Percentiles rank a stretch among this genome's conserved stretches.
Conservation (phyloP, 2,888 invertebrate species). For the Protonemura montana region DNA sequence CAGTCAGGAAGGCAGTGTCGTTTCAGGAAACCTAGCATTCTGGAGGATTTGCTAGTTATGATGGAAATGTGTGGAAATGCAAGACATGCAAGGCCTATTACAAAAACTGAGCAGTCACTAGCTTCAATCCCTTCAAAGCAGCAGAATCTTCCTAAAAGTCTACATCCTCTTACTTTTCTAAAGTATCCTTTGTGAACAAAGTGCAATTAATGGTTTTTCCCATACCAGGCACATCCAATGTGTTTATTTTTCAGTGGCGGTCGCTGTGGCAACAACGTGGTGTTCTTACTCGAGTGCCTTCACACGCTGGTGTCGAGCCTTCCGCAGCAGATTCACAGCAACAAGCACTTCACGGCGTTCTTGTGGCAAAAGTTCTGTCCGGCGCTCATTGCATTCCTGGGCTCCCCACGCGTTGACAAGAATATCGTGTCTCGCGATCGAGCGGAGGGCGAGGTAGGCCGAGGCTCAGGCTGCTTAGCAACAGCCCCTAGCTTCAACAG, state of each 20-base stretch:
- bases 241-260: constrained; percentile 52
- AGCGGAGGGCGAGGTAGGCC: constrained; percentile 62
- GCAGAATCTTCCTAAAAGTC: no score
- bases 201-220: not conserved
- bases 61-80: no score
- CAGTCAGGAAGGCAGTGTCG: no score
- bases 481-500: constrained; percentile 80
- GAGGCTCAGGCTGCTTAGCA: constrained; percentile 75
- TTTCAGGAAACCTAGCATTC: no score
- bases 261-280: constrained; percentile 68
- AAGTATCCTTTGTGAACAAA: no score
- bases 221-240: not conserved
- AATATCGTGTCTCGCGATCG: constrained; percentile 69
- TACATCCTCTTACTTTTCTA: no score
- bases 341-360: constrained; percentile 86
- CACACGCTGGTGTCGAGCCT: constrained; percentile 83
- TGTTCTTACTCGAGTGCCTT: constrained; percentile 87
- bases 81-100: no score
- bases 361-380: constrained; percentile 95
- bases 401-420: constrained; percentile 85
- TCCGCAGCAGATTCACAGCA: constrained; percentile 82
- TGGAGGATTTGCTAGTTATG: no score
- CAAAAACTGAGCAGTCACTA: no score
- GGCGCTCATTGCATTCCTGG: constrained; percentile 84
- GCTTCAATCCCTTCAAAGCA: no score